Evolutionary conservation across 2,888 invertebrate species (phyloP).

Genomic region (Ephialtes manifestator): DNA sequence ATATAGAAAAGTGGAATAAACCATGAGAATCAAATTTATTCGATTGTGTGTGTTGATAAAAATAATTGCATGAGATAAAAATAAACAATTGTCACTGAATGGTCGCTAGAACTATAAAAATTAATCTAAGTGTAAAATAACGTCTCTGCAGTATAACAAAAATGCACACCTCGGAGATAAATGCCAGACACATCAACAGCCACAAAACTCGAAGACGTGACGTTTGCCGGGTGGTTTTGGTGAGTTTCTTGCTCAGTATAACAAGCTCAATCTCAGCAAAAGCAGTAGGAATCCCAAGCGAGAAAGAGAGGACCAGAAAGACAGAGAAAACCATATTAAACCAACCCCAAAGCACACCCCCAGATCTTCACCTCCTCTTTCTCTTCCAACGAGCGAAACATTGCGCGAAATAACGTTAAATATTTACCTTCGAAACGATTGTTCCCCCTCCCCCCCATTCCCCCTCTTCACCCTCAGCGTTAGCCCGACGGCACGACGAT

Average conservation of each 20-base stretch:
- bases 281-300: not conserved
- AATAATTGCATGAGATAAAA: too few species aligned
- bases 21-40: not conserved
- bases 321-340: slow-evolving; percentile 19
- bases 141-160: not conserved
- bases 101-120: not conserved
- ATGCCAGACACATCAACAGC: not conserved
- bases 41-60: not conserved
- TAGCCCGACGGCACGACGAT: slow-evolving; percentile 80
- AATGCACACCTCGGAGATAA: slow-evolving; percentile 7
- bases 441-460: slow-evolving; percentile 78
- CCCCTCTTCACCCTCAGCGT: slow-evolving; percentile 78
- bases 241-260: not conserved
- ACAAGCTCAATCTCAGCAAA: slow-evolving; percentile 17
- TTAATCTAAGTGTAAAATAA: not conserved
- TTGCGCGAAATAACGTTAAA: slow-evolving; percentile 86
- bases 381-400: slow-evolving; percentile 80
- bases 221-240: not conserved
- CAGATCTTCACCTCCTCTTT: slow-evolving; percentile 33
- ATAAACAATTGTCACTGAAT: not conserved
- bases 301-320: slow-evolving; percentile 25
- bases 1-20: not conserved
- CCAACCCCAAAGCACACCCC: slow-evolving; percentile 2
- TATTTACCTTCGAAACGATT: slow-evolving; percentile 83
- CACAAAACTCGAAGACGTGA: not conserved